phyloP scores from a whole-genome alignment of 2,888 invertebrate species.

The Cosmorhoe ocellata region DNA sequence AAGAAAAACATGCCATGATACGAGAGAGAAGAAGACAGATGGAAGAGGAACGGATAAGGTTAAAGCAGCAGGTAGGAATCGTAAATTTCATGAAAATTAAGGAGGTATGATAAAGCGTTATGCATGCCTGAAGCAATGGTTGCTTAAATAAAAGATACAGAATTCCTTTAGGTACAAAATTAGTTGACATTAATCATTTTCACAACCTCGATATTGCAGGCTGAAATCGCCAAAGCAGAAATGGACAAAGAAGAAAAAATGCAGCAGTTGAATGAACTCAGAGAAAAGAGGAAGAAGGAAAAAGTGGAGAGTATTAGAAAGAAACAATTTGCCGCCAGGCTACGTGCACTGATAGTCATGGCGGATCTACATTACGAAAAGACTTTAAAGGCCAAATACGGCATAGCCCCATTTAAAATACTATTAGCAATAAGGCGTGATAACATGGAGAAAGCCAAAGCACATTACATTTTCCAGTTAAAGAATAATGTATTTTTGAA shows the following conservation, averaged over 20 bases:
- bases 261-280: conserved; percentile 82
- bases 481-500: conserved; percentile 74
- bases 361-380: conserved; percentile 77
- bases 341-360: conserved; percentile 74
- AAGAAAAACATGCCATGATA: conserved; percentile 76
- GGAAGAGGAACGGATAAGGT: conserved; percentile 71
- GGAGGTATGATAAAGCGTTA: no score
- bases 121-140: no score
- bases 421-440: conserved; percentile 62
- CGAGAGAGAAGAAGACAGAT: conserved; percentile 73
- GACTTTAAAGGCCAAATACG: conserved; percentile 62
- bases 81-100: background rate
- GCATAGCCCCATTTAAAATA: conserved; percentile 59
- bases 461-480: conserved; percentile 69
- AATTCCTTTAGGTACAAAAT: no score
- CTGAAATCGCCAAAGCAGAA: conserved; percentile 74
- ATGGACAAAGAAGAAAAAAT: conserved; percentile 84
- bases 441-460: conserved; percentile 70
- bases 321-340: conserved; percentile 75
- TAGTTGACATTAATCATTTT: no score
- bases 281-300: conserved; percentile 83
- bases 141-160: no score
- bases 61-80: conserved; percentile 69
- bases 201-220: conserved; percentile 45
- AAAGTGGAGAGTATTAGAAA: conserved; percentile 84